These are phyloP conservation scores for Zygogramma bicolorata DNA, from an alignment of 2,888 invertebrate species.

Conservation along the genomic window DNA sequence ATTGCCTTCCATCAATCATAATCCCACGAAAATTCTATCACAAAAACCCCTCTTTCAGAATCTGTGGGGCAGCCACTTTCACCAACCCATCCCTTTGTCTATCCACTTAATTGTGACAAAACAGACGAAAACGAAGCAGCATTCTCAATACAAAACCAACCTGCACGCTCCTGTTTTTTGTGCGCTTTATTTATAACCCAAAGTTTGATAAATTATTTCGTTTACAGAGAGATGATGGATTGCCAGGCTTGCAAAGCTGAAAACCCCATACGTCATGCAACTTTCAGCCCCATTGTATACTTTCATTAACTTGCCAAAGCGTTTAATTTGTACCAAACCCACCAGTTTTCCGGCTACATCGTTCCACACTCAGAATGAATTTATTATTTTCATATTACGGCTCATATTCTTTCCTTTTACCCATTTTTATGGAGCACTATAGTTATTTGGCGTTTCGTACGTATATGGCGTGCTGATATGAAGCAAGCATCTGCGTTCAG, in stretches of 20 bases:
- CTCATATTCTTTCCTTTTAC: conserved; percentile 19
- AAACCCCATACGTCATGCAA: conserved; percentile 50
- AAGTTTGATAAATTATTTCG: conserved; percentile 52
- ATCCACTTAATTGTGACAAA: not conserved
- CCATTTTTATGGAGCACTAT: conserved; percentile 8
- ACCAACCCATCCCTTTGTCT: not conserved
- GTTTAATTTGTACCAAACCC: conserved; percentile 46
- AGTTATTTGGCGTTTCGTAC: not conserved
- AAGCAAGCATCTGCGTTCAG: not conserved
- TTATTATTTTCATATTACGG: conserved; percentile 40
- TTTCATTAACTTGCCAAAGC: conserved; percentile 48
- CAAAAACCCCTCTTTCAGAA: too few relatives aligned
- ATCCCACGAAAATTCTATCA: too few relatives aligned
- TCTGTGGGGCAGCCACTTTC: too few relatives aligned
- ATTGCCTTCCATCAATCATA: too few relatives aligned
- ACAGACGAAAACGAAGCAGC: not conserved
- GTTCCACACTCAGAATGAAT: conserved; percentile 45
- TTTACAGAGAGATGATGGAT: conserved; percentile 50
- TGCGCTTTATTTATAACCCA: conserved; percentile 47
- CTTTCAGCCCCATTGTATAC: conserved; percentile 51
- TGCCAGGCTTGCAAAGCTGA: conserved; percentile 44
- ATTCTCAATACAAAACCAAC: not conserved
- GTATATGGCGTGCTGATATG: not conserved
- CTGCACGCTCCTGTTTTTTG: conserved; percentile 33
- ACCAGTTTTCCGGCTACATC: conserved; percentile 42